phyloP scores from a whole-genome alignment of 2,113 vertebrate species.

The Nothoprocta pentlandii region DNA sequence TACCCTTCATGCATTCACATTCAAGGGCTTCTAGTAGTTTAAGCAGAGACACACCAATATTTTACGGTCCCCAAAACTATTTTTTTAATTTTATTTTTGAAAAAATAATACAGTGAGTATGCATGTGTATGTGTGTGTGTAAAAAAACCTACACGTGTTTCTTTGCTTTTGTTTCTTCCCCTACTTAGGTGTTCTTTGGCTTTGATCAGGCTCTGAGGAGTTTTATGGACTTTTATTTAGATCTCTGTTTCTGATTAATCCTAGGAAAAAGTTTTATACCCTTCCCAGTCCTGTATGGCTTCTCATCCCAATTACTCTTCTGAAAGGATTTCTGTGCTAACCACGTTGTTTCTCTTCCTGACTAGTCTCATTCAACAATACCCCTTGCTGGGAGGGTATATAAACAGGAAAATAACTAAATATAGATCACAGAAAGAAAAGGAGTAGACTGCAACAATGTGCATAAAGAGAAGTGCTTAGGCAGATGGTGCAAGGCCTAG shows the following conservation, averaged over 20 bases:
- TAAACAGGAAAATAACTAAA: constrained; percentile 58
- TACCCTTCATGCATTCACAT: neutral
- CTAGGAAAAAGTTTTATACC: neutral
- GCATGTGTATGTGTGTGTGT: neutral
- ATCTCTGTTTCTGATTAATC: constrained; percentile 14
- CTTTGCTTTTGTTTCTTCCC: constrained; percentile 17
- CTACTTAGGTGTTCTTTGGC: neutral
- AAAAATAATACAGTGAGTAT: neutral
- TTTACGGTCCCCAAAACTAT: neutral
- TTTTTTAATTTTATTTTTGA: neutral
- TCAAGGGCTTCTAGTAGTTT: neutral
- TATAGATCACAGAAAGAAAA: constrained; percentile 25
- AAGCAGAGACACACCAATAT: neutral
- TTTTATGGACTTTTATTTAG: constrained; percentile 17
- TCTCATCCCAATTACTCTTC: constrained; percentile 20
- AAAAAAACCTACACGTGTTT: neutral
- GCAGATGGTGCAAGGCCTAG: neutral
- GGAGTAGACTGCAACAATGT: neutral
- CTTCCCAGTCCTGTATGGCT: neutral
- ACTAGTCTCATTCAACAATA: constrained; percentile 57
- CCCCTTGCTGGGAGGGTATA: neutral
- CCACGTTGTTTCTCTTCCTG: constrained; percentile 55
- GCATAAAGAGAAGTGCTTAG: neutral
- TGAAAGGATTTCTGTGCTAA: constrained; percentile 21
- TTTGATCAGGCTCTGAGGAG: neutral